Base-by-base conservation (phyloP, 2,888 invertebrate genomes). In the Polymixis lichenea region DNA sequence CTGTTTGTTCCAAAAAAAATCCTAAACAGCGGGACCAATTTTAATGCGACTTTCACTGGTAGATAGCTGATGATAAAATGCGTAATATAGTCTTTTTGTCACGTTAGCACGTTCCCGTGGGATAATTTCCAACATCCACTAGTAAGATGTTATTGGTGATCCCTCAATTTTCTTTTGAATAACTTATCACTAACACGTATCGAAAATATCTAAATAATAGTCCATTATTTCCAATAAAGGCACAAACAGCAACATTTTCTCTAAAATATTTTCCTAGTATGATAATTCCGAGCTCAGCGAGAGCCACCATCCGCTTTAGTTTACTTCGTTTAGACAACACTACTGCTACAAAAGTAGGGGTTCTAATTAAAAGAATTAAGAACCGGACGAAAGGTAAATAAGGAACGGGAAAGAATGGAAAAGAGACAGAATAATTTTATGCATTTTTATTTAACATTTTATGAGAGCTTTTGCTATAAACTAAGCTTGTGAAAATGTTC, bases 331-430 rank as follows among this genome's bases (percentile, higher is more conserved):
- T 67, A 58, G 17, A 43, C 46, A 78, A n/a, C n/a, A 67, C 49
- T 55, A 62, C 62, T 25, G 51, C 49, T 69, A 25, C n/a, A 22
- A 67, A 71, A 64, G 15, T 70, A n/a, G 25, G n/a, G 3, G 22
- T 25, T 58, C 51, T 51, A 77, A 80, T 82, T 56, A 49, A 62
- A 77, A 66, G 4, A 64, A 67, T 61, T 49, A 61, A 77, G 82
- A 82, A 55, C 60, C 22, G 38, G 55, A 77, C 32, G 8, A 56
- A 82, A 66, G 0, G n/a, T 15, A 60, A 76, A 76, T 22, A 70
- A 22, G 15, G 55, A 66, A 15, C 11, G 9, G 22, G 28, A 28
- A 49, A 25, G 2, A 75, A 64, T 38, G 9, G 15, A 46, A 46
- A 1, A 46, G 6, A 46, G 43, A 46, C 11, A 46, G 13, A 46